Evolutionary conservation across 2,888 invertebrate species (phyloP), one percentile per base, ranked within the genome.

Genomic region (Cephonodes hylas): DNA sequence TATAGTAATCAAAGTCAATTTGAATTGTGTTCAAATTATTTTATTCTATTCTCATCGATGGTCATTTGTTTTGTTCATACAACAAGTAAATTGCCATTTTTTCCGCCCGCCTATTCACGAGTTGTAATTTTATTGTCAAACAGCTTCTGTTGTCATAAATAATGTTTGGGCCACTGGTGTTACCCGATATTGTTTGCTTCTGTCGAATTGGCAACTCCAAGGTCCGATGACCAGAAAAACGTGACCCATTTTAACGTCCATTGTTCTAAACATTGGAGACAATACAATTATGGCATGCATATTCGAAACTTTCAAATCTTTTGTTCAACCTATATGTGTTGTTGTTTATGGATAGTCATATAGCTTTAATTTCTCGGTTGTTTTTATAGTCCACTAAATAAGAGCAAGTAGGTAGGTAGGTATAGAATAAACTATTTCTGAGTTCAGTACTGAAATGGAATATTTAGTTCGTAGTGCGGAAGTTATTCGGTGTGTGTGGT

Each of bases 151-250:
- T 80, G 83, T 83, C 84, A 75, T 88, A 89, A 88, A 89, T 81
- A 82, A 81, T 84, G 85, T 82, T 80, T 76, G 67, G 71, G 89
- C 91, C 89, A 91, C 91, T 83, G 88, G 91, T 91, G 83, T 91
- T 91, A 89, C 85, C 70, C 77, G 67, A 66, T 69, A 80, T 88
- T 88, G 86, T 88, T 77, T 75, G 66, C 69, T 77, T 76, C 83
- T 84, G 83, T 85, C 61, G 67, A 71, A 79, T 86, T 86, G 75
- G 84, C 85, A 83, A 85, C 74, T 64, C 65, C 67, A 69, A 67
- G 53, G 48, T 27, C 15, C 42, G 48, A 58, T 20, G 42, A 45
- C 22, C n/a, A 38, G 48, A 84, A 84, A 83, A 85, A 84, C 75
- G 74, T 82, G 81, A 77, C 79, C 84, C 81, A 83, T 86, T 84